Percentiles rank a stretch among this genome's conserved stretches.
These are phyloP conservation scores for Lacerta bilineata DNA, from an alignment of 2,797 vertebrate genomes.

Conservation along the genomic window DNA sequence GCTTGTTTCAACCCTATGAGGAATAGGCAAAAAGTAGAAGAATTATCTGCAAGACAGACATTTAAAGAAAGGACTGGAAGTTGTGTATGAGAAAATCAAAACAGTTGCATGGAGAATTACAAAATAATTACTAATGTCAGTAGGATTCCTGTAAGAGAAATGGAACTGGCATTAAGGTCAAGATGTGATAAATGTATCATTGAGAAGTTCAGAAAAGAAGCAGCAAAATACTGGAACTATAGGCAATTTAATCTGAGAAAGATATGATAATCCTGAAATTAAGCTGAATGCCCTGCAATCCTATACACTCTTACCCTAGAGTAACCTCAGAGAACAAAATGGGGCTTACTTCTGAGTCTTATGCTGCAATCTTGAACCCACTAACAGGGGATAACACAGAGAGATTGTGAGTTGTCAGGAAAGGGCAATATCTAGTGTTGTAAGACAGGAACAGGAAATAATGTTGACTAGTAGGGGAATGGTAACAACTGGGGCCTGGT, in stretches of 20 bases:
- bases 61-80: neutral
- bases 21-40: neutral
- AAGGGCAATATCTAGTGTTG: neutral
- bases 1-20: neutral
- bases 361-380: neutral
- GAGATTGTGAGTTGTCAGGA: neutral
- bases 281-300: neutral
- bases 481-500: neutral
- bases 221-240: neutral
- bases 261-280: neutral
- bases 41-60: neutral
- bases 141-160: neutral
- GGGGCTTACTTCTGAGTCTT: neutral
- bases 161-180: neutral
- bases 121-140: neutral
- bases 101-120: neutral
- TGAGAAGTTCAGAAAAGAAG: neutral
- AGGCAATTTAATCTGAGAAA: neutral
- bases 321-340: neutral
- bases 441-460: neutral
- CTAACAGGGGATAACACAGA: neutral
- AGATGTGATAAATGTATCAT: neutral
- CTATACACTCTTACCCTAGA: neutral
- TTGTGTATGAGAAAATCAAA: neutral
- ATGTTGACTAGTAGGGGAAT: neutral